Percentiles rank a stretch among this genome's conserved stretches.
phyloP scores from a whole-genome alignment of 2,888 invertebrate genomes.

The Sipha maydis region DNA sequence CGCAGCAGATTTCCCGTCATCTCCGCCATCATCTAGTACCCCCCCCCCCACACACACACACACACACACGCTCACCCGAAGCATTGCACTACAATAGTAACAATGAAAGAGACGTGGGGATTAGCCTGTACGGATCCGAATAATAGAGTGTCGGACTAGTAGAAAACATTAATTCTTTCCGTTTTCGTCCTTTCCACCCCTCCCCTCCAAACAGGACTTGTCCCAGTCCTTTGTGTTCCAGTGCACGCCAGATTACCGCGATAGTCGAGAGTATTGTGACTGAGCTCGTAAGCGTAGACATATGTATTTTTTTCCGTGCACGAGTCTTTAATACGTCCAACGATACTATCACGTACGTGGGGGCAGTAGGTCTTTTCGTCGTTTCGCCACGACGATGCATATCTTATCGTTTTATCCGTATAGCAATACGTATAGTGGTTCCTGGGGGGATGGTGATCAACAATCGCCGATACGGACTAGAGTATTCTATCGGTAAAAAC shows the following conservation, averaged over 20 bases:
- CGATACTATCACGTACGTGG: not conserved
- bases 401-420: not conserved
- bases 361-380: not conserved
- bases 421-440: not conserved
- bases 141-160: not conserved
- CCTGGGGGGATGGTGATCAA: not conserved
- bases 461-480: not conserved
- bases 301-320: not conserved
- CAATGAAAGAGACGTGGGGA: not conserved
- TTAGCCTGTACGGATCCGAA: slow-evolving; percentile 2
- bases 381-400: not conserved
- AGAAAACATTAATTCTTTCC: slow-evolving; percentile 20
- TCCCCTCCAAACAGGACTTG: not conserved
- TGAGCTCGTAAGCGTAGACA: not conserved
- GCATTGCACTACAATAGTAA: not conserved
- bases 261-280: no score
- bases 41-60: no score
- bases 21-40: not conserved
- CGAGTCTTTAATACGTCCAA: not conserved
- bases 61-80: not conserved
- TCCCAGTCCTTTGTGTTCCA: not conserved
- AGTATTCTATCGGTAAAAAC: not conserved
- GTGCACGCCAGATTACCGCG: not conserved
- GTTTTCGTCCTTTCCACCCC: not conserved
- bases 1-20: not conserved